Evolutionary conservation across 2,888 invertebrate genomes (phyloP).

Genomic region (Drosophila crucigera): DNA sequence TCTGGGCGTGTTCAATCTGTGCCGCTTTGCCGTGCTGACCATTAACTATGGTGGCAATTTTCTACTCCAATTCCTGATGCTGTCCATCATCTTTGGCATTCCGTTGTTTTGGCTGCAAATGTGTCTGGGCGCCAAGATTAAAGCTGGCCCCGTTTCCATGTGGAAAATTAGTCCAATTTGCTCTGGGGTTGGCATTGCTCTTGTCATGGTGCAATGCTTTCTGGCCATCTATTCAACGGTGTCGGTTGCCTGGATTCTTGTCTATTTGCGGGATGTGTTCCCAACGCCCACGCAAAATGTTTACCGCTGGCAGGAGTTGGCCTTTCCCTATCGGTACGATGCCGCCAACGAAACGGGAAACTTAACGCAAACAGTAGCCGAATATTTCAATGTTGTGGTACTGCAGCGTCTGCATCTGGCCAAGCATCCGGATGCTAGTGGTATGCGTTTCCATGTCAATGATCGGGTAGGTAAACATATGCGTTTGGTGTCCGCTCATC

Average conservation of each 20-base stretch:
- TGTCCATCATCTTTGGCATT: constrained; percentile 92
- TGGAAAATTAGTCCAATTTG: constrained; percentile 97
- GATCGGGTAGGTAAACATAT: constrained; percentile 78
- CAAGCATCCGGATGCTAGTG: constrained; percentile 81
- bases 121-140: constrained; percentile 93
- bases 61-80: constrained; percentile 93
- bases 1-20: constrained; percentile 94
- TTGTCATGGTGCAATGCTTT: constrained; percentile 91
- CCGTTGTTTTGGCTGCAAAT: constrained; percentile 94
- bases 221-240: constrained; percentile 95
- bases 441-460: constrained; percentile 82
- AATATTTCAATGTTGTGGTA: constrained; percentile 94
- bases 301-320: constrained; percentile 76
- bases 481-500: not conserved
- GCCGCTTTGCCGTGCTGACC: constrained; percentile 93
- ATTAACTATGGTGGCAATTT: constrained; percentile 95
- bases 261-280: constrained; percentile 95
- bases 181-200: constrained; percentile 94
- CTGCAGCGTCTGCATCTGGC: constrained; percentile 86
- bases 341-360: constrained; percentile 86
- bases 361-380: constrained; percentile 91
- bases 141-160: constrained; percentile 95
- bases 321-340: constrained; percentile 87
- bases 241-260: constrained; percentile 96
- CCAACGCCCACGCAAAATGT: constrained; percentile 83